These are phyloP conservation scores for Agriopis aurantiaria DNA, from an alignment of 2,888 invertebrate genomes.

Conservation along the genomic window DNA sequence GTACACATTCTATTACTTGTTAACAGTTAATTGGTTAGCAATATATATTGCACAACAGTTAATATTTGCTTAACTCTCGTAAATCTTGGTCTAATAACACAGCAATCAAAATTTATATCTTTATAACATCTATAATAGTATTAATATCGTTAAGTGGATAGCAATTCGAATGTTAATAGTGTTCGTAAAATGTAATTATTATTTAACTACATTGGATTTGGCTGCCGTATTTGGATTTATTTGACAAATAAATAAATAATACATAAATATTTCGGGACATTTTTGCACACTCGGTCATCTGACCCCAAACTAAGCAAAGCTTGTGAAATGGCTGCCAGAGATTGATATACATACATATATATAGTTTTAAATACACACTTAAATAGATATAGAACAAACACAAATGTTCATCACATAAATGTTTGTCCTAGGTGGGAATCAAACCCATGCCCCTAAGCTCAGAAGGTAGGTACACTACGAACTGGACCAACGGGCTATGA, in stretches of 20 bases:
- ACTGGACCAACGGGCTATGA: no score
- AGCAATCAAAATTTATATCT: conserved; percentile 69
- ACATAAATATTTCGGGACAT: no score
- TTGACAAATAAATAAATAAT: conserved; percentile 2
- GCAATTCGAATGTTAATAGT: conserved; percentile 31
- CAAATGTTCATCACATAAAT: no score
- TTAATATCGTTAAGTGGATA: conserved; percentile 58
- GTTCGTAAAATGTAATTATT: conserved; percentile 38
- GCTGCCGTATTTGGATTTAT: conserved; percentile 25
- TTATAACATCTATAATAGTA: conserved; percentile 72
- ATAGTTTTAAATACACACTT: no score
- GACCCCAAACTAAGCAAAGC: no score
- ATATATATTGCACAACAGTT: conserved; percentile 57
- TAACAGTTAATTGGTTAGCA: conserved; percentile 48
- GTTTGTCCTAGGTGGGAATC: no score
- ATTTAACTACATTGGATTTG: conserved; percentile 30
- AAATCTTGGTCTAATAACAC: conserved; percentile 72
- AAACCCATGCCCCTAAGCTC: no score
- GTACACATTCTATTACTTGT: conserved; percentile 25
- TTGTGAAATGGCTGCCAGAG: no score
- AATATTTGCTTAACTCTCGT: conserved; percentile 64
- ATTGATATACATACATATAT: no score
- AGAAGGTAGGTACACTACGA: no score
- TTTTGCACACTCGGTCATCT: no score
- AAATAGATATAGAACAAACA: no score